phyloP scores from a whole-genome alignment of 1,140 invertebrate species.

The Tetramorium parvispinum region DNA sequence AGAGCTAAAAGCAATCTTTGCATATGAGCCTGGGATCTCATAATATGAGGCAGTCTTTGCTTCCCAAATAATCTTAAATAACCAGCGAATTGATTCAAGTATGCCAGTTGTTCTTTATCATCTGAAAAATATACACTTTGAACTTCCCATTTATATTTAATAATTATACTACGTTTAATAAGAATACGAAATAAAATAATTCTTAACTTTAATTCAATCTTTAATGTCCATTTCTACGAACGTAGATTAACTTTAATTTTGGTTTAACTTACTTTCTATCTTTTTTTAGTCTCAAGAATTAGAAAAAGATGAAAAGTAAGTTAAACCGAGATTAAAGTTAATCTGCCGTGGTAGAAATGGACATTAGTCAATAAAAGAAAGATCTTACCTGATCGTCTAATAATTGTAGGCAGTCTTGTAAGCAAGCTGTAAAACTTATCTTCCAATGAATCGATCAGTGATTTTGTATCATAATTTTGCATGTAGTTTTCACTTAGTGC shows the following conservation, averaged over 20 bases:
- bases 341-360: too few relatives aligned
- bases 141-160: conserved; percentile 27
- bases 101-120: conserved; percentile 85
- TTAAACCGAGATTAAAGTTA: too few relatives aligned
- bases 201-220: not conserved
- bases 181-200: not conserved
- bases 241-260: too few relatives aligned
- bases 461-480: conserved; percentile 76
- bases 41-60: conserved; percentile 85
- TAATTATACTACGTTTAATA: not conserved
- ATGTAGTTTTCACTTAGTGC: conserved; percentile 81
- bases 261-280: too few relatives aligned
- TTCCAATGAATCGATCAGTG: conserved; percentile 86
- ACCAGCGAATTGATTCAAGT: conserved; percentile 87
- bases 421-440: conserved; percentile 87
- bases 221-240: too few relatives aligned
- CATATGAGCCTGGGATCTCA: conserved; percentile 85
- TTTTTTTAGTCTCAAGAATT: too few relatives aligned
- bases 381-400: conserved; percentile 87
- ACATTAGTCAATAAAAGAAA: conserved; percentile 14
- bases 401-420: conserved; percentile 86
- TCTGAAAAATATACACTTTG: conserved; percentile 80
- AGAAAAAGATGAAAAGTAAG: too few relatives aligned
- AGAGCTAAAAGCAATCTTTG: conserved; percentile 86
- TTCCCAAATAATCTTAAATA: conserved; percentile 87